A percentile compares a stretch with the other conserved stretches of the same genome.
Conservation (phyloP, 2,888 invertebrate species). For the Cremastinae sp. region DNA sequence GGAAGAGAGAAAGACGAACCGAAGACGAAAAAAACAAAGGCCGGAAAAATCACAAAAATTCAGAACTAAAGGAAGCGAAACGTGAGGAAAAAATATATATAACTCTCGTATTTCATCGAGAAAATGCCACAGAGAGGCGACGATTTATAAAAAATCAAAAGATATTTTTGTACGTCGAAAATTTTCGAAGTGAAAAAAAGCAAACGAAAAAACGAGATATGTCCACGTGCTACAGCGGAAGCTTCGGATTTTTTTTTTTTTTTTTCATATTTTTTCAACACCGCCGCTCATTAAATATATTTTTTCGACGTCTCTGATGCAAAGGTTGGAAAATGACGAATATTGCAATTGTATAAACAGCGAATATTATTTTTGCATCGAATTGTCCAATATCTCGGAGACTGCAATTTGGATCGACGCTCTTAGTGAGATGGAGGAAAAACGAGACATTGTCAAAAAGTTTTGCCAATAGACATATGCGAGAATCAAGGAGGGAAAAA, state of each 20-base stretch:
- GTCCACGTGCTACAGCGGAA: conserved; percentile 6
- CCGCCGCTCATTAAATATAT: not conserved
- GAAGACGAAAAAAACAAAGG: conserved; percentile 17
- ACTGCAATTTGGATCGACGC: too few relatives aligned
- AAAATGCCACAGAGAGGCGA: conserved; percentile 1
- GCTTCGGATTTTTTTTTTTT: not conserved
- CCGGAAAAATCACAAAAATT: not conserved
- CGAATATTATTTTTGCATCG: too few relatives aligned
- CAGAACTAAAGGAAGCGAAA: not conserved
- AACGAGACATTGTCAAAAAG: too few relatives aligned
- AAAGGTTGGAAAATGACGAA: not conserved
- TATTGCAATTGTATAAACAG: too few relatives aligned
- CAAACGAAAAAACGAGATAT: not conserved
- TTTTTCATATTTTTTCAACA: not conserved
- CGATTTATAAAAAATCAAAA: conserved; percentile 29
- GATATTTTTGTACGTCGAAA: not conserved
- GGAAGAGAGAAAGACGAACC: conserved; percentile 7
- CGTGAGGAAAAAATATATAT: conserved; percentile 8
- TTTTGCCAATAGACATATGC: not conserved
- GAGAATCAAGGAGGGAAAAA: not conserved
- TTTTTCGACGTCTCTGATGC: not conserved
- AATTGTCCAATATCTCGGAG: too few relatives aligned
- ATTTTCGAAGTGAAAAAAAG: not conserved
- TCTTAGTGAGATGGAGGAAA: too few relatives aligned
- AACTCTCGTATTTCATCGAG: conserved; percentile 11